Base-by-base conservation (phyloP, 2,113 vertebrate species). In the Corythoichthys intestinalis region DNA sequence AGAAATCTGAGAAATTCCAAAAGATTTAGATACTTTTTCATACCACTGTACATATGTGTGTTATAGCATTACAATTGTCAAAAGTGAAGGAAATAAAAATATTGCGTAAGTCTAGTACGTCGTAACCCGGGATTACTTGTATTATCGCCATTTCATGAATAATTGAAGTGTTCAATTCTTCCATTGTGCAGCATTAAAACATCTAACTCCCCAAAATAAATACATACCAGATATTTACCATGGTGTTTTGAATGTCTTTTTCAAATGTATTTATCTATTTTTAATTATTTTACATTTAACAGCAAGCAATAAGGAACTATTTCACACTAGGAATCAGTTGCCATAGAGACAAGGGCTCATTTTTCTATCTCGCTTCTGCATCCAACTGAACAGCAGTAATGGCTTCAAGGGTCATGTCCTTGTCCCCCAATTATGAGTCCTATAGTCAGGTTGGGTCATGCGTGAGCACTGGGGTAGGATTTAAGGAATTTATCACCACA, bases 341-440 rank as follows among this genome's bases (percentile, higher is more conserved):
- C 34, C 39, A 34, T 11, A 54, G 69, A 66, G 50, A 38, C 41
- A 50, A 38, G 28, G 7, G n/a, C 47, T 53, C 41, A 49, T 35
- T 35, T 6, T 48, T 50, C 2, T 0, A 48, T 59, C 38, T 44
- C 49, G 53, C 38, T n/a, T 9, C 41, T 15, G 28, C 28, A 52
- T 62, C 34, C 64, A 14, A 60, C 15, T 54, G 6, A 15, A 65
- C 28, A 66, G 44, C 37, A 66, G 44, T 61, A 54, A 50, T 52
- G 54, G 49, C 54, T 72, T 50, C 53, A 4, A 65, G 17, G 44
- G 67, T 69, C 20, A 37, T 38, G 41, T 65, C 28, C 28, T 57
- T 35, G 20, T 62, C 15, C 50, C 1, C 17, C 56, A 35, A 73
- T 65, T 49, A 71, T 2, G 0, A 59, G 12, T 53, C 7, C 34